phyloP scores from a whole-genome alignment of 2,113 vertebrate genomes.

The Muntiacus muntjak region DNA sequence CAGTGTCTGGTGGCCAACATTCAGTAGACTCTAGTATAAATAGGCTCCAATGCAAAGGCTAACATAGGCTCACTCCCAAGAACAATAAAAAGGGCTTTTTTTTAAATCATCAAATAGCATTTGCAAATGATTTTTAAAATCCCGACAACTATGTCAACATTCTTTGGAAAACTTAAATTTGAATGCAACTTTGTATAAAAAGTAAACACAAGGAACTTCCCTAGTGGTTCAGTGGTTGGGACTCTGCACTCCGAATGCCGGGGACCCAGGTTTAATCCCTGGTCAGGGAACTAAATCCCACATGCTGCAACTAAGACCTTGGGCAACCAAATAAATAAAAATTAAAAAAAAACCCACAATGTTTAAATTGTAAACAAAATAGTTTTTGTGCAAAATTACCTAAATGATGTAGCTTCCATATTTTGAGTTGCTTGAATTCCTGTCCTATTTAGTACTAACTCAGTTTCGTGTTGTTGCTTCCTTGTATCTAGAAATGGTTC shows the following conservation, averaged over 20 bases:
- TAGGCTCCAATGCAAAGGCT: neutral
- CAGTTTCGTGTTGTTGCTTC: neutral
- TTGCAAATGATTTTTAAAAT: neutral
- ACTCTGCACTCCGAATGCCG: neutral
- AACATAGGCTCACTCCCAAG: neutral
- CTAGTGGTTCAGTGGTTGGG: neutral
- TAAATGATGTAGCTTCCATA: neutral
- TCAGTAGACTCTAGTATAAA: neutral
- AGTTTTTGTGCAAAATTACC: neutral
- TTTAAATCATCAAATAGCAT: neutral
- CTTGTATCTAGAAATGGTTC: neutral
- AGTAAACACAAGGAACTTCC: neutral
- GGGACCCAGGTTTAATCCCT: neutral
- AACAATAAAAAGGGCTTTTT: neutral
- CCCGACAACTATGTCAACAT: neutral
- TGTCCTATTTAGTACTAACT: neutral
- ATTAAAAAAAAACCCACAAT: neutral
- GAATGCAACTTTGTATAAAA: neutral
- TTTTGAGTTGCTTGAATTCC: constrained; percentile 8
- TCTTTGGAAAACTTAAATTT: neutral
- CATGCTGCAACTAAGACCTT: neutral
- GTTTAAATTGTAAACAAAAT: neutral
- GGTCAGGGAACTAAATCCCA: neutral
- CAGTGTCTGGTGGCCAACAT: neutral
- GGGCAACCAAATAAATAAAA: neutral